These are phyloP conservation scores for Pagrus major DNA, from an alignment of 2,113 vertebrate genomes.

Conservation along the genomic window DNA sequence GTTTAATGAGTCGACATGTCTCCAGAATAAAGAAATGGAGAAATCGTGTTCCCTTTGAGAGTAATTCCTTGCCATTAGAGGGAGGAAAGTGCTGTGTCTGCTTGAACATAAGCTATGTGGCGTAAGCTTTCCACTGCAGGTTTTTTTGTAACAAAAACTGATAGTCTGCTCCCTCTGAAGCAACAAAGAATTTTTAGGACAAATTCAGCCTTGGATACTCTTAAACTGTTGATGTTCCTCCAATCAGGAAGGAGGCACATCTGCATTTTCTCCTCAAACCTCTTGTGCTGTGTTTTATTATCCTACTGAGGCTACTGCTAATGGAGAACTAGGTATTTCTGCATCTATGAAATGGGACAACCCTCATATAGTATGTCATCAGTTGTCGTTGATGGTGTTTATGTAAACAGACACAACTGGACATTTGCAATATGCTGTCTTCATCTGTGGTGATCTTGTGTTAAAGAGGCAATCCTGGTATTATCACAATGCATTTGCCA, in stretches of 20 bases:
- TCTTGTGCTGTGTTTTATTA: not conserved
- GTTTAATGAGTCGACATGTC: constrained; percentile 74
- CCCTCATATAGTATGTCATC: too few relatives aligned
- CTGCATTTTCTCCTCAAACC: not conserved
- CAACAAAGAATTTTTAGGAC: not conserved
- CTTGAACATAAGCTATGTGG: constrained; percentile 33
- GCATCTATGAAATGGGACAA: too few relatives aligned
- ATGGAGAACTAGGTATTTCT: not conserved
- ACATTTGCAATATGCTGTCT: too few relatives aligned
- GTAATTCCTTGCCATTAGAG: constrained; percentile 47
- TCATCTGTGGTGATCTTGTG: too few relatives aligned
- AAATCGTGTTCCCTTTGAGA: constrained; percentile 57
- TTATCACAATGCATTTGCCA: too few relatives aligned
- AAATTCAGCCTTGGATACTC: not conserved
- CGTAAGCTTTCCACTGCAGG: constrained; percentile 1
- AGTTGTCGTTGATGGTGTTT: too few relatives aligned
- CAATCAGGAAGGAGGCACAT: not conserved
- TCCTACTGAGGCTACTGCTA: not conserved
- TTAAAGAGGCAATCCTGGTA: too few relatives aligned
- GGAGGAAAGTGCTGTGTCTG: constrained; percentile 40
- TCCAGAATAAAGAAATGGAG: constrained; percentile 63
- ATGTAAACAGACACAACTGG: too few relatives aligned
- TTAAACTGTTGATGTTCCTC: constrained; percentile 1
- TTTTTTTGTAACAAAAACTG: constrained; percentile 7
- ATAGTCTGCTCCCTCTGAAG: not conserved